Conservation (phyloP, 2,888 invertebrate genomes). For the Phyllotreta cruciferae region DNA sequence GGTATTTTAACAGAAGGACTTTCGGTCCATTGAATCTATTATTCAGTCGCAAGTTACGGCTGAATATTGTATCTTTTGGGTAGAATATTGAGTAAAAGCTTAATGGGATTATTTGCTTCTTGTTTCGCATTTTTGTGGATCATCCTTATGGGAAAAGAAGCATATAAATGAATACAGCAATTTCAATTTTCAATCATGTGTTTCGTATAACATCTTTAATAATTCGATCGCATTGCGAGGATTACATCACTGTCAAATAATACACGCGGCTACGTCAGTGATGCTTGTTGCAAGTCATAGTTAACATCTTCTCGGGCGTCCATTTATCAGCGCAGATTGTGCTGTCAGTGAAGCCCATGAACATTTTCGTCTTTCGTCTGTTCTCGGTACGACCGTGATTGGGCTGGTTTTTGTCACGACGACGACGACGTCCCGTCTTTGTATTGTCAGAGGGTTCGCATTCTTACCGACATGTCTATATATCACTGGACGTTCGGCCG, state of each 20-base stretch:
- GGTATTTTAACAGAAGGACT: too few relatives aligned
- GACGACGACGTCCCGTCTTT: constrained; percentile 49
- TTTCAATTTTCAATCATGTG: too few relatives aligned
- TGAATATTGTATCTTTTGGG: too few relatives aligned
- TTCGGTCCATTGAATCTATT: too few relatives aligned
- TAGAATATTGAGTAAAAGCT: constrained; percentile 13
- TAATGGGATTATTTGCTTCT: constrained; percentile 35
- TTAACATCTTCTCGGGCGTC: constrained; percentile 44
- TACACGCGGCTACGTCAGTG: constrained; percentile 29
- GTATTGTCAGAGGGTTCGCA: constrained; percentile 50
- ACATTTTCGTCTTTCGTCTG: constrained; percentile 44
- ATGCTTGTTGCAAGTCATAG: constrained; percentile 51
- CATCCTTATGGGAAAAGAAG: constrained; percentile 20
- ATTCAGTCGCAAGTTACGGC: too few relatives aligned
- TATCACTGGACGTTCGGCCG: constrained; percentile 37
- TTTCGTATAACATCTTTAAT: too few relatives aligned
- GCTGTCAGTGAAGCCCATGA: constrained; percentile 51
- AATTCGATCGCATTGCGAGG: constrained; percentile 12
- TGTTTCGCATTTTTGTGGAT: constrained; percentile 26
- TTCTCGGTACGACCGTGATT: constrained; percentile 48
- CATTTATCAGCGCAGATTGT: constrained; percentile 55
- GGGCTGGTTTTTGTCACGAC: constrained; percentile 55
- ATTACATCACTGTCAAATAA: constrained; percentile 28
- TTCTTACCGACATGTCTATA: constrained; percentile 52
- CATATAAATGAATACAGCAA: too few relatives aligned